Conservation (phyloP, 2,888 invertebrate genomes). For the Itoplectis maculator region DNA sequence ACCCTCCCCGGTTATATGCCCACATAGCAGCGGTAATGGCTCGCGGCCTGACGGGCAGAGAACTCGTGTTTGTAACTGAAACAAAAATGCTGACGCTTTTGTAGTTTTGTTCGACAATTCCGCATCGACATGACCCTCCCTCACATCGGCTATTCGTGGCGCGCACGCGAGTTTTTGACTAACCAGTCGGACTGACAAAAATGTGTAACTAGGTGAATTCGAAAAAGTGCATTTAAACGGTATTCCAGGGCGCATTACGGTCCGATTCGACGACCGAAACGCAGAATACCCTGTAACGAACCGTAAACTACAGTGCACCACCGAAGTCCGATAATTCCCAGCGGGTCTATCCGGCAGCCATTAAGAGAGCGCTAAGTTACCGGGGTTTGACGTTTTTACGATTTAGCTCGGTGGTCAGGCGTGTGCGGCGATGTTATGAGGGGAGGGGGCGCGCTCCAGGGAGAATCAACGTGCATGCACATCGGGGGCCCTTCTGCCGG, state of each 20-base stretch:
- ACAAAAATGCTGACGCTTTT: constrained; percentile 69
- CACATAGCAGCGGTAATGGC: constrained; percentile 49
- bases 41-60: constrained; percentile 17
- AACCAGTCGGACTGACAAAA: constrained; percentile 37
- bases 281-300: constrained; percentile 42
- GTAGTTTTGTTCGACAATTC: constrained; percentile 51
- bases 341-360: constrained; percentile 65
- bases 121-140: constrained; percentile 49
- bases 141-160: constrained; percentile 28
- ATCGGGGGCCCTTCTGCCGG: constrained; percentile 54
- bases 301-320: constrained; percentile 46
- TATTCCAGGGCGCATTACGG: constrained; percentile 19
- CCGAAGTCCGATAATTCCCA: constrained; percentile 70
- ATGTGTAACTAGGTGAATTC: constrained; percentile 48
- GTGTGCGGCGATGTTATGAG: constrained; percentile 33
- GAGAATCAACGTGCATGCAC: constrained; percentile 60
- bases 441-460: constrained; percentile 34
- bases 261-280: constrained; percentile 10
- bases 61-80: constrained; percentile 41
- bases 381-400: constrained; percentile 76
- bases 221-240: constrained; percentile 29
- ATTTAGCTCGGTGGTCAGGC: constrained; percentile 69
- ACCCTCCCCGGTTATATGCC: constrained; percentile 43
- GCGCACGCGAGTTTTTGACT: constrained; percentile 29
- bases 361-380: constrained; percentile 73